Evolutionary conservation across 92 coral and sea anemone species (phyloP).

Genomic region (Phenganax subtilis): DNA sequence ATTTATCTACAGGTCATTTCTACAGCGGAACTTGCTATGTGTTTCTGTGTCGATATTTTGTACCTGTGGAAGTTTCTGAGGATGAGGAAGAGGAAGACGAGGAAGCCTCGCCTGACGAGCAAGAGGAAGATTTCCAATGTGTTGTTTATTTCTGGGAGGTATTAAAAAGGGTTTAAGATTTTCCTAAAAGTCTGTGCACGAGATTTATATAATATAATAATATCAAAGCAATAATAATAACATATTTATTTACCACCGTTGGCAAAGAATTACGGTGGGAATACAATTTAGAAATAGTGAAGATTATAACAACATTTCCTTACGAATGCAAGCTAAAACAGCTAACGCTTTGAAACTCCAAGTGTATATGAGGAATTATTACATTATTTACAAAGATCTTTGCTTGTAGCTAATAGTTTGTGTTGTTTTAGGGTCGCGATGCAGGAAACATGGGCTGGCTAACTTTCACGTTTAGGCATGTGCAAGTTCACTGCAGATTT

Average conservation of each 20-base stretch:
- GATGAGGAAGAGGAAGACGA: slow-evolving; percentile 67
- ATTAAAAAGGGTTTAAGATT: not conserved
- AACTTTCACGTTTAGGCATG: slow-evolving; percentile 91
- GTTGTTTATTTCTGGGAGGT: slow-evolving; percentile 99
- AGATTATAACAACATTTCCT: no score
- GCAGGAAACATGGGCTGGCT: slow-evolving; percentile 99
- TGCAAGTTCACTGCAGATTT: not conserved
- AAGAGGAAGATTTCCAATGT: slow-evolving; percentile 97
- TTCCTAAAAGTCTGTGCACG: no score
- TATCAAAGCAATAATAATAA: no score
- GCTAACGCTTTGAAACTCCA: not conserved
- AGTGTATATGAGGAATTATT: no score
- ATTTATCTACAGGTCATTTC: slow-evolving; percentile 69
- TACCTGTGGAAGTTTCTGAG: slow-evolving; percentile 83
- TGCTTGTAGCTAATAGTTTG: not conserved
- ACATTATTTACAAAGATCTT: not conserved
- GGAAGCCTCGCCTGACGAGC: slow-evolving; percentile 73
- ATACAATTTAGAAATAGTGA: no score
- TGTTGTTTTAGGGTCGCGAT: slow-evolving; percentile 72
- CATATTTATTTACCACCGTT: no score
- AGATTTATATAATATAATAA: no score
- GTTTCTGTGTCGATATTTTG: slow-evolving; percentile 97
- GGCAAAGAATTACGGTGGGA: no score
- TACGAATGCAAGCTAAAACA: not conserved
- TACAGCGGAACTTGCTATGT: slow-evolving; percentile 89